Evolutionary conservation across 1,140 invertebrate genomes (phyloP).

Genomic region (Theocolax elegans): DNA sequence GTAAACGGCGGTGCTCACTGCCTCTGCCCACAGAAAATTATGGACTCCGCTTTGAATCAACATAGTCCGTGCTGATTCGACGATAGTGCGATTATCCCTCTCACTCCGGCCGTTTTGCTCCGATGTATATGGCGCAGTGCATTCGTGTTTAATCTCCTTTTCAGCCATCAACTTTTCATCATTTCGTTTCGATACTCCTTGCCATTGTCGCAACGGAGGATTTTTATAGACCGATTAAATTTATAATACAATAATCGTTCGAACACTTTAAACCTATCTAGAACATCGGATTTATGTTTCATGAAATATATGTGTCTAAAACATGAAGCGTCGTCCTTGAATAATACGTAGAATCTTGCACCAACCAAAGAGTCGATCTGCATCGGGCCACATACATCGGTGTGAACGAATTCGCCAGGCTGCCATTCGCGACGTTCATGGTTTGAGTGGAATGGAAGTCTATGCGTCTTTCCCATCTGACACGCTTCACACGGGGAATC

Average conservation of each 20-base stretch:
- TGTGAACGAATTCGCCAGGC: no score
- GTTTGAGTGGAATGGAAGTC: conserved; percentile 28
- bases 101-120: conserved; percentile 61
- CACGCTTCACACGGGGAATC: conserved; percentile 34
- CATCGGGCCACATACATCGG: no score
- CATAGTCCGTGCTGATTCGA: conserved; percentile 61
- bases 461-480: conserved; percentile 14
- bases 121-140: conserved; percentile 55
- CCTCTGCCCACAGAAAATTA: not conserved
- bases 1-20: not conserved
- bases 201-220: conserved; percentile 45
- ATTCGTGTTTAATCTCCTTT: conserved; percentile 36
- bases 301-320: conserved; percentile 47
- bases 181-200: no score
- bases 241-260: conserved; percentile 45
- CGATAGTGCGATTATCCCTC: conserved; percentile 53
- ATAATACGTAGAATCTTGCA: conserved; percentile 50
- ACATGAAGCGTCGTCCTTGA: conserved; percentile 50
- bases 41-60: conserved; percentile 25
- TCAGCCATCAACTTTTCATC: conserved; percentile 40
- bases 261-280: conserved; percentile 49
- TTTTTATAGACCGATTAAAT: conserved; percentile 39
- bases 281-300: no score
- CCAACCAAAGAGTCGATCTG: conserved; percentile 45
- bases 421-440: no score